These are phyloP conservation scores for Leptinotarsa haldemani DNA, from an alignment of 2,888 invertebrate species.

Conservation along the genomic window DNA sequence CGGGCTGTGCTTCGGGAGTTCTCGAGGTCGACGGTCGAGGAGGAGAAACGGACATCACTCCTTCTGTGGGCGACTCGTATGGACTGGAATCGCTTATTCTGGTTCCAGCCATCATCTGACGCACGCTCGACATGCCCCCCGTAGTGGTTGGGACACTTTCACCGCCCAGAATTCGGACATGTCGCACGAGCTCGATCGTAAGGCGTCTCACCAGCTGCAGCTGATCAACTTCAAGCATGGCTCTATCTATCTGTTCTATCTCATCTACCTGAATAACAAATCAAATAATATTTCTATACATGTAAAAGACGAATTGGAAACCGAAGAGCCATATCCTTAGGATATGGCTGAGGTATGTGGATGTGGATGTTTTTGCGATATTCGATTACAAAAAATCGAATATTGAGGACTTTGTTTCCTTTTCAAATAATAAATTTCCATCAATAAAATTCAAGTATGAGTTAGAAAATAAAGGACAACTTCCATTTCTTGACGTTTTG, in stretches of 20 bases:
- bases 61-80: slow-evolving; percentile 54
- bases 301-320: too few relatives aligned
- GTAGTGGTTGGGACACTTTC: slow-evolving; percentile 56
- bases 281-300: neutral
- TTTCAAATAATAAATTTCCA: too few relatives aligned
- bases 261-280: slow-evolving; percentile 47
- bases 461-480: too few relatives aligned
- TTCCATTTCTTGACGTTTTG: too few relatives aligned
- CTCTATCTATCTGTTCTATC: slow-evolving; percentile 63
- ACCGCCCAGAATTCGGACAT: slow-evolving; percentile 66
- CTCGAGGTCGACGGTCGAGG: slow-evolving; percentile 11
- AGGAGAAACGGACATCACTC: slow-evolving; percentile 13
- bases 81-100: slow-evolving; percentile 63
- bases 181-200: slow-evolving; percentile 74
- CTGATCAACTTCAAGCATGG: slow-evolving; percentile 64
- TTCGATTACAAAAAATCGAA: too few relatives aligned
- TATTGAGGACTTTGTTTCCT: too few relatives aligned
- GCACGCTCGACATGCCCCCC: slow-evolving; percentile 58
- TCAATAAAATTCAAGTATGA: too few relatives aligned
- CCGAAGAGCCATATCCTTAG: too few relatives aligned
- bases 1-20: neutral
- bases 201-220: slow-evolving; percentile 73
- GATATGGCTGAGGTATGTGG: too few relatives aligned
- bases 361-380: too few relatives aligned
- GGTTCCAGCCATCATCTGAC: slow-evolving; percentile 66